A percentile compares a stretch with the other conserved stretches of the same genome.
phyloP scores from a whole-genome alignment of 2,888 invertebrate species.

The Eremobia ochroleuca region DNA sequence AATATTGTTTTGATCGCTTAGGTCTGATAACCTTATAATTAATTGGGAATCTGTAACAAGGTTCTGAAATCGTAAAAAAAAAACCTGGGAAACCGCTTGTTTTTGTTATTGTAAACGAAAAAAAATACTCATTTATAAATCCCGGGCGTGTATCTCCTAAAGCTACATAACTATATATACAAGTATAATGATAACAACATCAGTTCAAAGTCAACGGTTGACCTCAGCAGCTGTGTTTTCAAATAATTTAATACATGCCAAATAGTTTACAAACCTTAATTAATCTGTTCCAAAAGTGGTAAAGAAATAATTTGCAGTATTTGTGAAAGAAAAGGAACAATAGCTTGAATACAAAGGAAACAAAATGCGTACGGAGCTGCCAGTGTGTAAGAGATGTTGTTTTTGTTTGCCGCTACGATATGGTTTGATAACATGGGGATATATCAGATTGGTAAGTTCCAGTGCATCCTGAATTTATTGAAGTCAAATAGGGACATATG shows the following conservation, averaged over 20 bases:
- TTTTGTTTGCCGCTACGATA: conserved; percentile 69
- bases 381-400: conserved; percentile 66
- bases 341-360: background rate
- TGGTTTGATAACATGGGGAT: conserved; percentile 67
- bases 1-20: background rate
- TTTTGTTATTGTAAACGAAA: conserved; percentile 25
- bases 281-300: background rate
- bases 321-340: background rate
- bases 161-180: background rate
- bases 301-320: too few relatives aligned
- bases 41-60: background rate
- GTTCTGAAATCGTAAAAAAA: background rate
- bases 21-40: background rate
- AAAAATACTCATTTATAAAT: background rate
- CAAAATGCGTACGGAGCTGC: conserved; percentile 65
- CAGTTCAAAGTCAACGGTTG: conserved; percentile 23
- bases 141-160: background rate
- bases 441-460: conserved; percentile 64
- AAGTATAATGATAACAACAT: conserved; percentile 4
- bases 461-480: background rate
- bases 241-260: background rate
- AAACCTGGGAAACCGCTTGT: background rate
- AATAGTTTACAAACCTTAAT: background rate
- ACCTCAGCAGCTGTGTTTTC: conserved; percentile 9
- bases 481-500: background rate